Conservation (phyloP, 2,888 invertebrate genomes). For the Lepidonotus clava region DNA sequence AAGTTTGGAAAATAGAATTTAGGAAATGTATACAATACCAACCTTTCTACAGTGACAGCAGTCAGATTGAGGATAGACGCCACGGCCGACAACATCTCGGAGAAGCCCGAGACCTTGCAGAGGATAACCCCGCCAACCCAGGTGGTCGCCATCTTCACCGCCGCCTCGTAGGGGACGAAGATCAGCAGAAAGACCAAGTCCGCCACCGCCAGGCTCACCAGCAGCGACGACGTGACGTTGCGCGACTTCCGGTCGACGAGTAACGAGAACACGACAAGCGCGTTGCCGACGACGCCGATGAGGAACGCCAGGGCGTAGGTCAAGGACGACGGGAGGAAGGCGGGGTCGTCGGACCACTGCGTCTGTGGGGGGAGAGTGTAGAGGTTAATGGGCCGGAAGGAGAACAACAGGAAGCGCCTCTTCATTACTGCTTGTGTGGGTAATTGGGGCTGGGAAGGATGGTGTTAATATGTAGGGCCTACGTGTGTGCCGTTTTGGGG, state of each 20-base stretch:
- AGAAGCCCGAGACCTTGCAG: conserved; percentile 82
- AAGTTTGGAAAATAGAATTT: no score
- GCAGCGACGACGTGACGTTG: conserved; percentile 77
- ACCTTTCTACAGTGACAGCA: conserved; percentile 83
- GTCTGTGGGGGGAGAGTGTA: not conserved
- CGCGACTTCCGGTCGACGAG: conserved; percentile 77
- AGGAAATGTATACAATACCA: conserved; percentile 62
- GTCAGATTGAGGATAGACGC: conserved; percentile 82
- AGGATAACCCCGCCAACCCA: conserved; percentile 81
- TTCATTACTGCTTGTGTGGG: no score
- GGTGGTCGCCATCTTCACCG: conserved; percentile 79
- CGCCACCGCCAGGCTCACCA: conserved; percentile 79
- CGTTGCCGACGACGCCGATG: conserved; percentile 81
- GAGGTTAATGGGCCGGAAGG: no score
- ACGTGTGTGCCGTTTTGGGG: no score
- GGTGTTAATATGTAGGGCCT: no score
- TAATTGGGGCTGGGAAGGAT: no score
- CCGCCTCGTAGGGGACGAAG: conserved; percentile 81
- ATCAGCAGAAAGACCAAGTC: conserved; percentile 81
- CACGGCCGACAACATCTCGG: conserved; percentile 81
- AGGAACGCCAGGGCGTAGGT: conserved; percentile 76
- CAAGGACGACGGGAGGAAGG: conserved; percentile 68
- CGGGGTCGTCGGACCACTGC: conserved; percentile 60
- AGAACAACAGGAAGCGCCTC: no score
- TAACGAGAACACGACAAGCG: conserved; percentile 81